Evolutionary conservation across 2,888 invertebrate species (phyloP).

Genomic region (Ecliptopera silaceata): DNA sequence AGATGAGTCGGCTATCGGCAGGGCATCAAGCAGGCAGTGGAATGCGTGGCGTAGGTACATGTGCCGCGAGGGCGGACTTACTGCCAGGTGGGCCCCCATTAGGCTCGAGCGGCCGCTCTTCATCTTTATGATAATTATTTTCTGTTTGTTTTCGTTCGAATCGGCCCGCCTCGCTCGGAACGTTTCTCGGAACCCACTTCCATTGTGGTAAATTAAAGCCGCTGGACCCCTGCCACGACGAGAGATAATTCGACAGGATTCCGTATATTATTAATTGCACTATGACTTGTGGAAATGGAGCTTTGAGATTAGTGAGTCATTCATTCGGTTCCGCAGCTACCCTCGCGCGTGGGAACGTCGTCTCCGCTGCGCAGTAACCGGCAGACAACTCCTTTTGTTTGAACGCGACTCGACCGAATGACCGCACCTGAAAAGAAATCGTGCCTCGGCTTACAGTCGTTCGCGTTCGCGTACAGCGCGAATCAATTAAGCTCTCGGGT

Average conservation of each 20-base stretch:
- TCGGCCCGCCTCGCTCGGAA: slow-evolving; percentile 78
- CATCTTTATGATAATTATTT: slow-evolving; percentile 84
- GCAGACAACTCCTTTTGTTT: slow-evolving; percentile 48
- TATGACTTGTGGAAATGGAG: slow-evolving; percentile 83
- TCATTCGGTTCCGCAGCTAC: slow-evolving; percentile 68
- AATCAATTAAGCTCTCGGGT: slow-evolving; percentile 71
- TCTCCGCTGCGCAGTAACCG: slow-evolving; percentile 46
- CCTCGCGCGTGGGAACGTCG: slow-evolving; percentile 76
- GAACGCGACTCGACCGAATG: slow-evolving; percentile 50
- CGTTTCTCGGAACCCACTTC: slow-evolving; percentile 81
- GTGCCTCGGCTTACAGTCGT: slow-evolving; percentile 53
- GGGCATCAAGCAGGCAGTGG: slow-evolving; percentile 19
- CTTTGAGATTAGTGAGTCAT: slow-evolving; percentile 81
- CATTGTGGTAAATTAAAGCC: slow-evolving; percentile 83
- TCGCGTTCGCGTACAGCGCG: slow-evolving; percentile 59
- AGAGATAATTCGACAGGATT: slow-evolving; percentile 83
- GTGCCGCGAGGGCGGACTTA: slow-evolving; percentile 47
- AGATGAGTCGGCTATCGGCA: slow-evolving; percentile 45
- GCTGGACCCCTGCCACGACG: slow-evolving; percentile 81
- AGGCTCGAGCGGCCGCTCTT: slow-evolving; percentile 81
- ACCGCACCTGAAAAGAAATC: slow-evolving; percentile 45
- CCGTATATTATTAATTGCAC: slow-evolving; percentile 84
- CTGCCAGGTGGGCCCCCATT: slow-evolving; percentile 81
- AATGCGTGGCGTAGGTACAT: slow-evolving; percentile 25
- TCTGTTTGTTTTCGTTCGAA: slow-evolving; percentile 83